These are phyloP conservation scores for Trachemys scripta DNA, from an alignment of 2,113 vertebrate genomes.

Conservation along the genomic window DNA sequence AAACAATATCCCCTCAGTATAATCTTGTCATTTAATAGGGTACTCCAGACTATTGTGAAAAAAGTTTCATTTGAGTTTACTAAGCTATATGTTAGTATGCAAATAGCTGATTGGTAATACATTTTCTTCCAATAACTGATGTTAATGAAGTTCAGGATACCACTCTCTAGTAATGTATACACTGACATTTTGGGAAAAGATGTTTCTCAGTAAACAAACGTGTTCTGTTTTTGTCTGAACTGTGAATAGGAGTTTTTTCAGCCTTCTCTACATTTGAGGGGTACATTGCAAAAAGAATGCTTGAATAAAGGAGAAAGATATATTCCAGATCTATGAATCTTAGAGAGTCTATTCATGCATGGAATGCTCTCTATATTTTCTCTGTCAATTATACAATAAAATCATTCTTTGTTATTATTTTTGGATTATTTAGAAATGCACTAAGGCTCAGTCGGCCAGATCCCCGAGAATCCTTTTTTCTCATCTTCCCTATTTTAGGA, in stretches of 20 bases:
- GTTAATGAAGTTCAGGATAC: neutral
- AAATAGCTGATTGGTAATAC: neutral
- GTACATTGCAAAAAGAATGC: neutral
- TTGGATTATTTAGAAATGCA: neutral
- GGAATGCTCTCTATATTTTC: neutral
- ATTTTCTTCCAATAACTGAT: neutral
- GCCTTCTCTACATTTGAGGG: neutral
- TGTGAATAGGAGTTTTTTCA: neutral
- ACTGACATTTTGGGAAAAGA: neutral
- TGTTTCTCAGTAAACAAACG: neutral
- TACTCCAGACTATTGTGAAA: neutral
- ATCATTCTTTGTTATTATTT: neutral
- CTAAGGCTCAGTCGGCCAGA: neutral
- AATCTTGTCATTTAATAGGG: neutral
- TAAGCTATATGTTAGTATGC: neutral
- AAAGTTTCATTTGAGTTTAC: neutral
- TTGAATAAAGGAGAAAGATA: neutral
- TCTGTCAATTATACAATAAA: neutral
- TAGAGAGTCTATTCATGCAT: neutral
- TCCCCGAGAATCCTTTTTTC: neutral
- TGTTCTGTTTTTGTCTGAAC: neutral
- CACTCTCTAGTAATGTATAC: neutral
- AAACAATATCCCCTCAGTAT: neutral
- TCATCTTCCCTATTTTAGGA: conserved; percentile 12
- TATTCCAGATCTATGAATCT: neutral